These are phyloP conservation scores for Cryptotis parvus DNA, from an alignment of 2,113 vertebrate genomes.

Conservation along the genomic window DNA sequence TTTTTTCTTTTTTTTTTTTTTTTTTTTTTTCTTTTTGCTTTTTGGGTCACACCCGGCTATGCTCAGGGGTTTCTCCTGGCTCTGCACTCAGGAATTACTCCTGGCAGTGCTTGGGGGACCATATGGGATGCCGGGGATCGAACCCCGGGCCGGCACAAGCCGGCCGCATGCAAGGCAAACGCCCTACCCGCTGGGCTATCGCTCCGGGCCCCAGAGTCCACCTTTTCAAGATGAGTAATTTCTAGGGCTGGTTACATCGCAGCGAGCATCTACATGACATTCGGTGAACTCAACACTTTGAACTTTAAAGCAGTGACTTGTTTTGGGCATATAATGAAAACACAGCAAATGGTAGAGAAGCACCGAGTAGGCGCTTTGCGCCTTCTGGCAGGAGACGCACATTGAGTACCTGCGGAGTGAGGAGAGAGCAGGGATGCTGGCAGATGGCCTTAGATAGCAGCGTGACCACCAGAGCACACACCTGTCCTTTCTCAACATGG, in stretches of 20 bases:
- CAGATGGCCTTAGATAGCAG: not conserved
- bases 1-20: too few species aligned
- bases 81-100: too few species aligned
- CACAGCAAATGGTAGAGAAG: not conserved
- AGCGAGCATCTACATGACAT: too few species aligned
- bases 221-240: not conserved
- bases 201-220: not conserved
- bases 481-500: not conserved
- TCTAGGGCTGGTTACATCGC: not conserved
- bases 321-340: not conserved
- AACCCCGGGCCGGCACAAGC: too few species aligned
- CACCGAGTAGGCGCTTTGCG: accelerated
- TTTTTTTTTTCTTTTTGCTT: too few species aligned
- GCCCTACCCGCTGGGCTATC: too few species aligned
- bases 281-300: not conserved
- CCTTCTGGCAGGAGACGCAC: not conserved
- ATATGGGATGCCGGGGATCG: too few species aligned
- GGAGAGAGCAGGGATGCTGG: not conserved
- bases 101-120: too few species aligned
- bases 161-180: too few species aligned
- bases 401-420: not conserved
- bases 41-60: too few species aligned
- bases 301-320: not conserved
- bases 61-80: too few species aligned
- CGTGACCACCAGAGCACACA: not conserved